phyloP scores from a whole-genome alignment of 2,797 vertebrate genomes.

The Gymnodraco acuticeps region DNA sequence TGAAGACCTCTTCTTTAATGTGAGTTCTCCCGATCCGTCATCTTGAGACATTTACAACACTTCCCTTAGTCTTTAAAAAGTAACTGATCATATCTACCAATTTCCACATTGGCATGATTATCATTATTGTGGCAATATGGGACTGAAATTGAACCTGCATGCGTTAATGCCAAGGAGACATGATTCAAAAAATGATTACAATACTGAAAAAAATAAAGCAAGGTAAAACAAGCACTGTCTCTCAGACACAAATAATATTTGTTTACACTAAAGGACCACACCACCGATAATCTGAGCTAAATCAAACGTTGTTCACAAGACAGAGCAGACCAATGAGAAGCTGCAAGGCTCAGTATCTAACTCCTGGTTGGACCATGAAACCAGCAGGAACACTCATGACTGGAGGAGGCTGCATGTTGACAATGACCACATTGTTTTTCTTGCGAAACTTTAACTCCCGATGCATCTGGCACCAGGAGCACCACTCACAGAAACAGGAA shows the following conservation, averaged over 20 bases:
- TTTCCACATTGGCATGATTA: background rate
- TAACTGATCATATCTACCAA: background rate
- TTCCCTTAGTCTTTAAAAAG: background rate
- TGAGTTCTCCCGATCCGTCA: background rate
- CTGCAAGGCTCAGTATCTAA: background rate
- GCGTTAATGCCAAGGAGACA: background rate
- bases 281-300: background rate
- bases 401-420: constrained; percentile 37
- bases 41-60: background rate
- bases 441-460: constrained; percentile 64
- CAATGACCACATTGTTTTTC: background rate
- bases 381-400: background rate
- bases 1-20: background rate
- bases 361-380: rapidly evolving
- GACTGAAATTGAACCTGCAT: background rate
- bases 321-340: no score
- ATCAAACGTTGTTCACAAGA: background rate
- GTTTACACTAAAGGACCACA: background rate
- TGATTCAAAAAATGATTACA: background rate
- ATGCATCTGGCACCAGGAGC: constrained; percentile 81
- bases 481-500: constrained; percentile 66
- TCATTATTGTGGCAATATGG: background rate
- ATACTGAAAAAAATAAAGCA: background rate
- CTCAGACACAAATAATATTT: background rate
- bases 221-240: background rate